Evolutionary conservation across 2,797 vertebrate species (phyloP), one percentile per base, ranked within the genome.

Genomic region (Limnodromus scolopaceus): DNA sequence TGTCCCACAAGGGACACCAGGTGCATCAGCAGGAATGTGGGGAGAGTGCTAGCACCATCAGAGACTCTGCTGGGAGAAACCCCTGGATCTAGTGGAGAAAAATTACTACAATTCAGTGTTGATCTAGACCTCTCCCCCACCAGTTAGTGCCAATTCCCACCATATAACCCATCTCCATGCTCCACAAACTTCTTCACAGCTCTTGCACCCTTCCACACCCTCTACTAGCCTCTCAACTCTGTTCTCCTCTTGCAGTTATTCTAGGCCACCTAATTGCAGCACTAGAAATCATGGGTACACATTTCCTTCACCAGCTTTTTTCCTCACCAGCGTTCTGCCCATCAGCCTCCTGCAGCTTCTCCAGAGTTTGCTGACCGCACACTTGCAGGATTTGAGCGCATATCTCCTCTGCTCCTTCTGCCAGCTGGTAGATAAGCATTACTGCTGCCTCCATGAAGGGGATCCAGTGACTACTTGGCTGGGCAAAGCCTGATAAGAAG

Each of bases 391-490:
- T 98, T 51, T 91, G 97, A 82, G 99, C 98, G 85, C 99, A 99
- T 91, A 99, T 98, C 96, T 98, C 98, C 74, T 99, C 99, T 6
- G 99, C 98, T 30, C 99, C 99, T 97, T 99, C 99, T 7, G 99
- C 99, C 93, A 99, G 97, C 65, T 99, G 98, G 98, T 99, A 99
- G 92, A 99, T 98, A 71, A 99, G 98, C 22, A 90, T 97, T 74
- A 99, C 89, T 0, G 99, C 99, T 66, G 98, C 98, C 77, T 99
- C 99, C 98, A 99, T 99, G 96, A 99, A 99, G 55, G 99, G 98
- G 93, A 99, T 98, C 99, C 99, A 99, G 92, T 99, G 96, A 19
- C 98, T 94, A 81, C 98, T 97, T 23, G 97, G 96, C 48, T 94
- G 94, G 96, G 45, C 38, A 71, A 98, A 98, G 64, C 98, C 98